Evolutionary conservation across 2,888 invertebrate genomes (phyloP), one percentile per base, ranked within the genome.

Genomic region (Portevinia maculata): DNA sequence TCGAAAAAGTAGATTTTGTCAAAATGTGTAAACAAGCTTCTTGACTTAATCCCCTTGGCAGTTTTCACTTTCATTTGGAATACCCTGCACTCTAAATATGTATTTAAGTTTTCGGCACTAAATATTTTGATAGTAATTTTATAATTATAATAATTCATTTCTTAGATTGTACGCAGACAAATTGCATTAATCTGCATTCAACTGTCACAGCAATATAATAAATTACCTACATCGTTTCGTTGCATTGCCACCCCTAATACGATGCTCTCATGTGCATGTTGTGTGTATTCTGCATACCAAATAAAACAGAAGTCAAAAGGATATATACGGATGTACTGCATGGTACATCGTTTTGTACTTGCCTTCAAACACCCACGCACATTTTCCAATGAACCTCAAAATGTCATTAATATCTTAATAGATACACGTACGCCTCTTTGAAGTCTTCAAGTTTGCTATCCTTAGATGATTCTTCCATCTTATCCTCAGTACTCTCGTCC

Each of bases 401-500:
- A 59, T 62, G 69, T 74, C 79, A 74, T 79, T 69, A 62, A 69
- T 69, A 74, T 69, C 79, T 79, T 79, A 62, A 62, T 52, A 57
- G 64, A 48, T 57, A 67, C 75, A 78, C 64, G 50, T 44, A 50
- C 48, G 21, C 74, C 59, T 50, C 67, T 41, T 53, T 39, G 60
- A 9, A 60, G 34, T 60, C 59, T 48, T 64, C 21, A 65, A 74
- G 65, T 32, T 46, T 13, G 41, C 24, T 37, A 34, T 62, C 48
- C 48, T 50, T 34, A 41, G 50, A 59, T 52, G 21, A 60, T 60
- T 4, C 34, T 79, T 41, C 17, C 48, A 64, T 50, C 79, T 79
- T 74, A 74, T 74, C 69, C n/a, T 41, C 37, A 67, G 19, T 48
- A n/a, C 74, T 39, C 19, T 59, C 21, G 39, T 39, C 60, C 60